Evolutionary conservation across 1,140 invertebrate genomes (phyloP), one percentile per base, ranked within the genome.

Genomic region (Eriocheir sinensis): DNA sequence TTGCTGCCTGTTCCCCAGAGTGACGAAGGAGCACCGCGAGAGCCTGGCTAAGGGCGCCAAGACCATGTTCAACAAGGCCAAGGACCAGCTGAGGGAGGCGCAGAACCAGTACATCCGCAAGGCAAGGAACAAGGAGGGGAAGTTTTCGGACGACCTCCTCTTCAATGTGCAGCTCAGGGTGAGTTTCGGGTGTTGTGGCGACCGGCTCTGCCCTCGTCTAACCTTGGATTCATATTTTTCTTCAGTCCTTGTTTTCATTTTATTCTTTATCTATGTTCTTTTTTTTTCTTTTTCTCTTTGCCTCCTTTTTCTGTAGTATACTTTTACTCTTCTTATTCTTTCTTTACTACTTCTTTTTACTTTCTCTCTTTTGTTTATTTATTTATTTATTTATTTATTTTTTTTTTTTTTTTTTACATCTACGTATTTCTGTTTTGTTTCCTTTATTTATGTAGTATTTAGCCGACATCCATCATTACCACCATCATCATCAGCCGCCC

Each of bases 21-120:
- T 99, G 0, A 99, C 99, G 4, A 98, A 98, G 96, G 99, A 99
- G 97, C 98, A 99, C 96, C 97, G 99, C 96, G 99, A 99, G 97
- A 97, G 97, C 83, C 97, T 99, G 81, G 97, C 98, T 0, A 99
- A 99, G 97, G 98, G 98, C 97, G 98, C 99, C 0, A 99, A 99
- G 97, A 96, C 97, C 0, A 96, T 99, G 72, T 98, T 98, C 96
- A 97, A 98, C 2, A 98, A 98, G 97, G 98, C 98, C 95, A 98
- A 98, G 96, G 98, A 98, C 96, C 96, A 97, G 3, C 97, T 99
- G n/a, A 98, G 98, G 96, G 97, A 98, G 95, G 97, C 98, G 4
- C 98, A 99, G 96, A 98, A 98, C 96, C 97, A 98, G 95, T 97
- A 97, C 94, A 96, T 98, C 0, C 98, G 98, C 96, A 97, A 97